These are phyloP conservation scores for Orthosia gracilis DNA, from an alignment of 2,888 invertebrate species.

Conservation along the genomic window DNA sequence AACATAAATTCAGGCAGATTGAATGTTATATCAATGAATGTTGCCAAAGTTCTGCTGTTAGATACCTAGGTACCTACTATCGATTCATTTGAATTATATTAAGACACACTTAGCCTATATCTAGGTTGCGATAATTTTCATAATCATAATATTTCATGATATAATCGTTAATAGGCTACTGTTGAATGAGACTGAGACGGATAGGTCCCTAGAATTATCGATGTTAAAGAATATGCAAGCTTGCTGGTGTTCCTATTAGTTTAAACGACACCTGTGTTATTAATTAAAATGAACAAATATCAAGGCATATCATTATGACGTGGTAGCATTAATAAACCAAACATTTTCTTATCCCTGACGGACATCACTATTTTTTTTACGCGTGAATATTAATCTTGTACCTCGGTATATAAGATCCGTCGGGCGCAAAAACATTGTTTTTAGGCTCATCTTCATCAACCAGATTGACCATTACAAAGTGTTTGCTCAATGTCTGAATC, in stretches of 20 bases:
- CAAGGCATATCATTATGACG: not conserved
- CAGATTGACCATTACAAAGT: slow-evolving; percentile 93
- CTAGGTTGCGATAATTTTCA: slow-evolving; percentile 10
- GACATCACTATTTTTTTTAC: not conserved
- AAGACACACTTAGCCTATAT: not conserved
- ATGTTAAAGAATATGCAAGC: no score
- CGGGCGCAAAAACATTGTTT: slow-evolving; percentile 90
- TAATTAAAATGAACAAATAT: not conserved
- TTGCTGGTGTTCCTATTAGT: not conserved
- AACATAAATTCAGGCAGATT: no score
- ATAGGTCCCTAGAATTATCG: not conserved
- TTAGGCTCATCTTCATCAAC: slow-evolving; percentile 91
- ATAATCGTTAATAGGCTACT: not conserved
- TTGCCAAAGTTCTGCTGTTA: not conserved
- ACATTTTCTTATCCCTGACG: not conserved
- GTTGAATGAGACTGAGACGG: not conserved
- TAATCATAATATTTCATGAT: not conserved
- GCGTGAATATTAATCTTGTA: slow-evolving; percentile 57
- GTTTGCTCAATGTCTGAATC: slow-evolving; percentile 90
- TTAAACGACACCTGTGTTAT: no score
- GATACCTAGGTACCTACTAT: not conserved
- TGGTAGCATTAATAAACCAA: not conserved
- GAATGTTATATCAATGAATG: not conserved
- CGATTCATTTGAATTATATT: not conserved
- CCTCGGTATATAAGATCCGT: slow-evolving; percentile 93